phyloP scores from a whole-genome alignment of 1,140 invertebrate genomes.

The Stegodyphus mimosarum region DNA sequence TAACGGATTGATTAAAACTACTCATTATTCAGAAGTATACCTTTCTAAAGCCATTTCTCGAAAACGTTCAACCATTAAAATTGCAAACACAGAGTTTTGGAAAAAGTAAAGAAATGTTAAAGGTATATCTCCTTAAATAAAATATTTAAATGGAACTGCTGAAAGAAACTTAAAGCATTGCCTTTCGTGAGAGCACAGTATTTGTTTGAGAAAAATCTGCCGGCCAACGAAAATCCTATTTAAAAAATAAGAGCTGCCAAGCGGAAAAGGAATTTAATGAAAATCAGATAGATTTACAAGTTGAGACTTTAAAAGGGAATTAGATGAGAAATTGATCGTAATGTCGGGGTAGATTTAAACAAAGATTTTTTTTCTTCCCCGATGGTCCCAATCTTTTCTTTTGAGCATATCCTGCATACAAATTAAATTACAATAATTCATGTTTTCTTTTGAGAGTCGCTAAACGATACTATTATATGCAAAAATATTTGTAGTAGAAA shows the following conservation, averaged over 20 bases:
- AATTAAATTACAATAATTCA: no score
- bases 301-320: conserved; percentile 2
- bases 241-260: conserved; percentile 2
- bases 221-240: background rate
- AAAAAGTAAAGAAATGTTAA: background rate
- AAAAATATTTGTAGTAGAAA: no score
- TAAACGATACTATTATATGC: no score
- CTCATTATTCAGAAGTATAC: background rate
- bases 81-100: background rate
- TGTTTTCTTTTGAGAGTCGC: no score
- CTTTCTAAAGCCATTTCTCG: background rate
- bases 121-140: no score
- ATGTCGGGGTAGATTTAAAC: no score
- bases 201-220: conserved; percentile 4
- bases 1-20: conserved; percentile 20
- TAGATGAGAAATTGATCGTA: background rate
- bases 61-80: conserved; percentile 17
- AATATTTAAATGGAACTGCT: background rate
- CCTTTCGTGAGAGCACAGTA: background rate
- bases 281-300: conserved; percentile 9
- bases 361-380: no score
- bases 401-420: no score
- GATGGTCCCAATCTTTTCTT: no score
- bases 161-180: conserved; percentile 4
- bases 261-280: conserved; percentile 11